phyloP scores from a whole-genome alignment of 2,797 vertebrate genomes.

The Molossus alvarezi region DNA sequence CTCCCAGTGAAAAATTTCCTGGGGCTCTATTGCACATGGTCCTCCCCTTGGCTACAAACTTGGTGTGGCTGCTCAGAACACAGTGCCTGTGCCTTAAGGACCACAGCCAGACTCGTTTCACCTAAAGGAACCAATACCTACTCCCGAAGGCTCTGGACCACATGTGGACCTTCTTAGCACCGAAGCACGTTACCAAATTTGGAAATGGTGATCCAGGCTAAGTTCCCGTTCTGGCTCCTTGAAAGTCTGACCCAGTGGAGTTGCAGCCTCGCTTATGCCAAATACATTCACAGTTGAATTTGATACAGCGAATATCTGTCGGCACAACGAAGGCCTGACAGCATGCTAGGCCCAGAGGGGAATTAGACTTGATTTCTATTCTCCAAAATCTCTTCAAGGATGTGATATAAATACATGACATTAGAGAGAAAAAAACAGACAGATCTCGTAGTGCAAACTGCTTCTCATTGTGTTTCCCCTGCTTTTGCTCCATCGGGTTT shows the following conservation, averaged over 20 bases:
- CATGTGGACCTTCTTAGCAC: neutral
- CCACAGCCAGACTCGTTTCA: neutral
- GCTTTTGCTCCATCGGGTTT: neutral
- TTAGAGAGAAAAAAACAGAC: neutral
- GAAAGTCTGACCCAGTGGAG: neutral
- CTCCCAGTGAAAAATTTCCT: neutral
- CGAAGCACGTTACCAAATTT: neutral
- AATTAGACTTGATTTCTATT: slow-evolving; percentile 26
- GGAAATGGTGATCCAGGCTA: neutral
- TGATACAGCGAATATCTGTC: neutral
- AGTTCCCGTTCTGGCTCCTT: neutral
- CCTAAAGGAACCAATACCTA: neutral
- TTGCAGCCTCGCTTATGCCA: neutral
- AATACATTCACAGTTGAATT: neutral
- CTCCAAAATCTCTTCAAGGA: slow-evolving; percentile 52
- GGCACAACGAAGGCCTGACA: neutral
- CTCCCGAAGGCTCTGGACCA: neutral
- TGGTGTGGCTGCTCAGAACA: neutral
- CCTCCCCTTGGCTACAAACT: neutral
- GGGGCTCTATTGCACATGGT: neutral
- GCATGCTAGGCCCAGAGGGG: neutral
- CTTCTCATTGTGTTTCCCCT: neutral
- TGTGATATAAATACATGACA: neutral
- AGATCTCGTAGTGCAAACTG: neutral
- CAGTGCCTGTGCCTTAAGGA: accelerated